Base-by-base conservation (phyloP, 37 sponge, comb jelly and placozoan genomes). In the Agelas oroides region DNA sequence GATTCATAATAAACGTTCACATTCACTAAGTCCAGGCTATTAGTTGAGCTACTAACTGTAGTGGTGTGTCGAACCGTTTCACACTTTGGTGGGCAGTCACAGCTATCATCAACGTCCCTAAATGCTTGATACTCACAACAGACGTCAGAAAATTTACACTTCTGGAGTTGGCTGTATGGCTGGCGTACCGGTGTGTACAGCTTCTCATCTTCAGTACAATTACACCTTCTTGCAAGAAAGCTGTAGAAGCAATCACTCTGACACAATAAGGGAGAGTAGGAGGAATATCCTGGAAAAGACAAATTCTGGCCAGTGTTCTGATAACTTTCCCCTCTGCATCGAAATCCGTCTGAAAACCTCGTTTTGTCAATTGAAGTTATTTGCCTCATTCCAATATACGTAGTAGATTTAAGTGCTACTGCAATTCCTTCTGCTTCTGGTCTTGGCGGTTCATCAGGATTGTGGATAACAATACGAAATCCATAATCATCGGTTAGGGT, bases 41-140 rank as follows among this genome's bases (percentile, higher is more conserved):
- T 2, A 32, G 76, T 56, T 25, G 76, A n/a, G 34, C 76, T 75
- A 20, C 76, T 75, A 8, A 58, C 55, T 27, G 76, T 57, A 27
- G 56, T 13, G 25, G 76, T 58, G 20, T 59, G 59, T 5, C 8
- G 35, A 55, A 75, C 59, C 3, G 76, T 75, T 75, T 75, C 35
- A 57, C 76, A 75, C 35, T 27, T 75, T 2, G 59, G 76, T 57
- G 76, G 59, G 76, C 76, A 75, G 35, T 75, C 59, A 20, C 76
- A 75, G 13, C 21, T 15, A 12, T 75, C 59, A 0, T 25, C 25
- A 13, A 75, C 31, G 1, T 28, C 33, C 14, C 8, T 8, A 75
- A 75, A 75, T 55, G 76, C 59, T 0, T 58, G 5, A 31, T 27
- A 32, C 27, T 75, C 76, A 28, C 76, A 75, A 59, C 76, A 75